Evolutionary conservation across 2,797 vertebrate genomes (phyloP).

Genomic region (Babyrousa celebensis): DNA sequence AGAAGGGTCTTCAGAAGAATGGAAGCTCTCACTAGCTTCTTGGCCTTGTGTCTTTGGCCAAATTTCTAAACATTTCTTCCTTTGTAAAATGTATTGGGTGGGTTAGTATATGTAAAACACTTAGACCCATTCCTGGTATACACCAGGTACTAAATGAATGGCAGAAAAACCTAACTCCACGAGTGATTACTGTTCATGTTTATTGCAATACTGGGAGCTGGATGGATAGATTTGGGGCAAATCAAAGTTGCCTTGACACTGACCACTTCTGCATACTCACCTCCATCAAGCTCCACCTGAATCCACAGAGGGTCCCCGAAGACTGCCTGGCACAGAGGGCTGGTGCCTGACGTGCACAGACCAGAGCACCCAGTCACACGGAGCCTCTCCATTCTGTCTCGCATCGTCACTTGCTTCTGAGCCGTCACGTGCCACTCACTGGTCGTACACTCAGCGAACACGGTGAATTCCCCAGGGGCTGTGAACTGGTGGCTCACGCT

Average conservation of each 20-base stretch:
- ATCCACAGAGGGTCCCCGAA: slow-evolving; percentile 92
- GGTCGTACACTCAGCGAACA: slow-evolving; percentile 96
- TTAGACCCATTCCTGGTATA: not conserved
- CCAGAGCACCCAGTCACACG: slow-evolving; percentile 92
- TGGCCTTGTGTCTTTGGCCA: not conserved
- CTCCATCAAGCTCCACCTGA: slow-evolving; percentile 93
- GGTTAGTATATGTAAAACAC: not conserved
- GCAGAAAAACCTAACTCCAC: not conserved
- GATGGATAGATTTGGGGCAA: not conserved
- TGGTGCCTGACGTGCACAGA: slow-evolving; percentile 89
- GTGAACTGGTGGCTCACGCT: slow-evolving; percentile 93
- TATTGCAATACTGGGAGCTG: not conserved
- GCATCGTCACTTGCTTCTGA: slow-evolving; percentile 93
- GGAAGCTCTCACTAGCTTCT: not conserved
- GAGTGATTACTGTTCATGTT: not conserved
- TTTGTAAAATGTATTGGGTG: not conserved
- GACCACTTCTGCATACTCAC: slow-evolving; percentile 88
- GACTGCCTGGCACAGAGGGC: slow-evolving; percentile 90
- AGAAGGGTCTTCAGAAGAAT: not conserved
- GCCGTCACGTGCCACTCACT: slow-evolving; percentile 96
- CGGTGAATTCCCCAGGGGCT: slow-evolving; percentile 93
- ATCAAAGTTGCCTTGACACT: not conserved
- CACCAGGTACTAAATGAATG: not conserved
- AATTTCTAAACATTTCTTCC: slow-evolving; percentile 31
- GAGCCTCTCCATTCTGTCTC: slow-evolving; percentile 91